Evolutionary conservation across 2,113 vertebrate genomes (phyloP).

Genomic region (Bubalus kerabau): DNA sequence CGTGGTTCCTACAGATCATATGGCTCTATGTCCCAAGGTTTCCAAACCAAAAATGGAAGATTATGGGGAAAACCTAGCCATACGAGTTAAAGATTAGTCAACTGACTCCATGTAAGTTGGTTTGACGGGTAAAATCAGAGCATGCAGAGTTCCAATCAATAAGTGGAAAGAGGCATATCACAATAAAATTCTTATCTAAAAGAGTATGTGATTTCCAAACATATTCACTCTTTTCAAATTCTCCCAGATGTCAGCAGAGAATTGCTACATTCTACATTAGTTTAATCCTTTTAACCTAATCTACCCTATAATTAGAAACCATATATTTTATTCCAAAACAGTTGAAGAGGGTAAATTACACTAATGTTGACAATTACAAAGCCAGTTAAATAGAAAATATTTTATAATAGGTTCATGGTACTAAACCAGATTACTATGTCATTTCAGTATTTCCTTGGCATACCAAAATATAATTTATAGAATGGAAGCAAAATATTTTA

Average conservation of each 20-base stretch:
- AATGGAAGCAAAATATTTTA: slow-evolving; percentile 45
- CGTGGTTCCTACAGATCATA: background rate
- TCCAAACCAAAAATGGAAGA: background rate
- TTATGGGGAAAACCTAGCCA: background rate
- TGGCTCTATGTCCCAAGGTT: background rate
- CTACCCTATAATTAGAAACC: slow-evolving; percentile 46
- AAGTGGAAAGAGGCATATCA: background rate
- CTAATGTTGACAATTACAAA: slow-evolving; percentile 55
- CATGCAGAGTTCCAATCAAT: background rate
- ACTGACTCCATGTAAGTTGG: background rate
- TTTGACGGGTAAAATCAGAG: background rate
- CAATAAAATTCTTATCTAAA: background rate
- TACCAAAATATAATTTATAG: slow-evolving; percentile 48
- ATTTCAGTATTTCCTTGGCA: slow-evolving; percentile 35
- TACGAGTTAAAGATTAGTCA: background rate
- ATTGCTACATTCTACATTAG: slow-evolving; percentile 35
- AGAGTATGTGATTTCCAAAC: background rate
- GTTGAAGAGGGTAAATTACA: slow-evolving; percentile 46
- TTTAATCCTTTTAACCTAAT: slow-evolving; percentile 58
- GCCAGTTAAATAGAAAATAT: slow-evolving; percentile 37
- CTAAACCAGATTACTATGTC: slow-evolving; percentile 31
- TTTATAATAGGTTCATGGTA: slow-evolving; percentile 28
- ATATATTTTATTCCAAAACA: slow-evolving; percentile 43
- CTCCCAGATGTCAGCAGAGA: slow-evolving; percentile 1
- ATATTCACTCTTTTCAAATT: slow-evolving; percentile 4